Evolutionary conservation across 2,888 invertebrate species (phyloP).

Genomic region (Quadroppia sp.): DNA sequence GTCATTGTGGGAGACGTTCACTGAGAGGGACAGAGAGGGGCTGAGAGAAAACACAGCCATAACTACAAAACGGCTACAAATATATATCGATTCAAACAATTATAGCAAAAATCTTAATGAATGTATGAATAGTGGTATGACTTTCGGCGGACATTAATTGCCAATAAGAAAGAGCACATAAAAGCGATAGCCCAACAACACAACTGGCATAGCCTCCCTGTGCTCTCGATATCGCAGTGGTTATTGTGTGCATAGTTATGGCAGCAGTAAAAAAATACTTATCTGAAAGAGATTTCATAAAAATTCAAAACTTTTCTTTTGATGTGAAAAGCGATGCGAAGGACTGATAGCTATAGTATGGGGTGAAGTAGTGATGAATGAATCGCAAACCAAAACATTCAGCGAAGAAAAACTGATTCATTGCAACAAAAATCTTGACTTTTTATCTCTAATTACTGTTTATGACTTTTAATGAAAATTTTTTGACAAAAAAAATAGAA

Average conservation of each 20-base stretch:
- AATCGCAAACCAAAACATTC: constrained; percentile 9
- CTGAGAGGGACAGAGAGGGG: no score
- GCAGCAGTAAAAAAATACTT: not conserved
- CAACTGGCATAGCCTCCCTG: no score
- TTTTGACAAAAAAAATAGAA: not conserved
- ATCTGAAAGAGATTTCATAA: not conserved
- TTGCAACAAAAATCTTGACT: not conserved
- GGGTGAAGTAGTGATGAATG: not conserved
- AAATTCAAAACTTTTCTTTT: not conserved
- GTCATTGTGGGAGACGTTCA: no score
- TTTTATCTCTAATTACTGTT: constrained; percentile 10
- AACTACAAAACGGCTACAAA: constrained; percentile 1
- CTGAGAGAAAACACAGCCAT: not conserved
- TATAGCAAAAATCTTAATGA: constrained; percentile 16
- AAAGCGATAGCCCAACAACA: no score
- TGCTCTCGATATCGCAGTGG: not conserved
- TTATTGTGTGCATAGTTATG: not conserved
- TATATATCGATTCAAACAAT: constrained; percentile 19
- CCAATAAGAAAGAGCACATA: constrained; percentile 15
- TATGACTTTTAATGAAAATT: not conserved
- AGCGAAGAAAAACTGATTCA: not conserved
- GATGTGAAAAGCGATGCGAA: not conserved
- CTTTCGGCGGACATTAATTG: constrained; percentile 8
- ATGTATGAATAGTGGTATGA: constrained; percentile 18
- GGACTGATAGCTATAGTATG: not conserved